phyloP scores from a whole-genome alignment of 2,113 vertebrate genomes.

The Malurus elegans region DNA sequence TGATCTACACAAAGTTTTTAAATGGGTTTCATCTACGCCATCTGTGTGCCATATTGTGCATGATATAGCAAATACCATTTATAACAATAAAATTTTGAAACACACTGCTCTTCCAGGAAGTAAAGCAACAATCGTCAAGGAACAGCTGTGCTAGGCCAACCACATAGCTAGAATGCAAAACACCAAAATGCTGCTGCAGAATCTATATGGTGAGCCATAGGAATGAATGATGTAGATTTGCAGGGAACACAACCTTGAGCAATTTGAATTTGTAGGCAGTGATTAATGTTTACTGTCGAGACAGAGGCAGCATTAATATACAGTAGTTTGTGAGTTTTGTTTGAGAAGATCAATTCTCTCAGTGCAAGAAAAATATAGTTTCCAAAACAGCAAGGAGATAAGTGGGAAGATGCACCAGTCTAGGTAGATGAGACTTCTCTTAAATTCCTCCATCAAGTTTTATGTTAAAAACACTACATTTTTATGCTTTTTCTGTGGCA shows the following conservation, averaged over 20 bases:
- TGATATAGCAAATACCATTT: not conserved
- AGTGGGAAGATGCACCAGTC: not conserved
- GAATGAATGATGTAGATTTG: not conserved
- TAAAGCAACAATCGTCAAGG: not conserved
- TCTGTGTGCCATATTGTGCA: not conserved
- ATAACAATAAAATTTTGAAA: not conserved
- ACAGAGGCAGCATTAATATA: not conserved
- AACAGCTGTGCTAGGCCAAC: not conserved
- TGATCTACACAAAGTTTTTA: not conserved
- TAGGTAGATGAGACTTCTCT: not conserved
- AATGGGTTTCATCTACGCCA: not conserved
- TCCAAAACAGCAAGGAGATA: not conserved
- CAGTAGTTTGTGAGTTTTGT: not conserved
- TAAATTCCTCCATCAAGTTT: not conserved
- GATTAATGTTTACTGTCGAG: not conserved
- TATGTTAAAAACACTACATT: not conserved
- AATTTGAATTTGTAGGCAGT: not conserved
- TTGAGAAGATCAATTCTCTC: not conserved
- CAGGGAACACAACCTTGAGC: not conserved
- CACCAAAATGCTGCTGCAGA: not conserved
- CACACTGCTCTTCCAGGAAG: not conserved
- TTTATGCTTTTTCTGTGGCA: not conserved
- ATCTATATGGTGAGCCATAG: not conserved
- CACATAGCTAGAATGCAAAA: not conserved
- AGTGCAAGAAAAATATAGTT: not conserved